Base-by-base conservation (phyloP, 2,888 invertebrate genomes). In the Morpho achilles region DNA sequence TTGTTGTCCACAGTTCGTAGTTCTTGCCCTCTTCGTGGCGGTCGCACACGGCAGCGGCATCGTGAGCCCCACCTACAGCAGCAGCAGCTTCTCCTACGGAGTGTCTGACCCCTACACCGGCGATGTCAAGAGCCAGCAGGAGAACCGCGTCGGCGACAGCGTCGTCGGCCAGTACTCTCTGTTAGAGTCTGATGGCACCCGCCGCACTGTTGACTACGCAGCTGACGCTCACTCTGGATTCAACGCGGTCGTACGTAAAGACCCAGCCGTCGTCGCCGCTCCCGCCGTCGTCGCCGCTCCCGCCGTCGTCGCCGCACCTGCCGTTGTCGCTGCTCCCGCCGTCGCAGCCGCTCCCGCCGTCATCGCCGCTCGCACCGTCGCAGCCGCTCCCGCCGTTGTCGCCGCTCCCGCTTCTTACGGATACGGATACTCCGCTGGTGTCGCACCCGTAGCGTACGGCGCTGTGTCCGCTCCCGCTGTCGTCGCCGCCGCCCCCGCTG, bases 201-300 rank as follows among this genome's bases (percentile, higher is more conserved):
- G 83, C 62, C 84, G 92, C 63, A 88, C 83, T 40, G 92, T 92
- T 2, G 91, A 92, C 76, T 92, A 92, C 76, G 87, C 86, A 22
- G 89, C 91, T 16, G 91, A 91, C 53, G 82, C 85, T 3, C 73
- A 84, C 61, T 79, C 75, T 61, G 91, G 91, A 8, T 91, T 92
- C 82, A 91, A 91, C 79, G 92, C 91, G 50, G 82, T 91, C 49
- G 91, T 92, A 0, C 87, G 84, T 32, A 32, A 32, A 32, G 32
- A 32, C 32, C 32, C 32, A 32, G 32, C 32, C 32, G 5, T 32
- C 3, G 32, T 32, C 32, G 32, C 32, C 32, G 32, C 32, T 32
- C 32, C 32, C 1, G 32, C 32, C 32, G 32, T 32, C 32, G 32
- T 32, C 32, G 32, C 32, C 3, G 32, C 32, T 32, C 32, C 32